These are phyloP conservation scores for Gouania willdenowi DNA, from an alignment of 2,797 vertebrate genomes.

Conservation along the genomic window DNA sequence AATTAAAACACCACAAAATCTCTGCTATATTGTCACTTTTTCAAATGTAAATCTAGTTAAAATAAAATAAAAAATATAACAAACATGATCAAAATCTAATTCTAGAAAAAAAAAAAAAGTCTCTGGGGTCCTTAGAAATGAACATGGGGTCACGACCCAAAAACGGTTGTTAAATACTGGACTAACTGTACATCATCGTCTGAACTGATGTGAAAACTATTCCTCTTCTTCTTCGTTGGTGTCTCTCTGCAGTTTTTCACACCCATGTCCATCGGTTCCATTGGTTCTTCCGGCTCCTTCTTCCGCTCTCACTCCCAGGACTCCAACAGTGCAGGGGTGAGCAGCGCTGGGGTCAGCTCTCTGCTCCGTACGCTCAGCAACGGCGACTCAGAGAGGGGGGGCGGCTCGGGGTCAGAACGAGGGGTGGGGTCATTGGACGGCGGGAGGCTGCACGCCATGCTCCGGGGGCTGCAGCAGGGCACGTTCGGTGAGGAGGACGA, in stretches of 20 bases:
- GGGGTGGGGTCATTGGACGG: slow-evolving; percentile 57
- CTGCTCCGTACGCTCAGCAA: slow-evolving; percentile 73
- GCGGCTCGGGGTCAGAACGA: slow-evolving; percentile 40
- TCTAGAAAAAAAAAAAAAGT: too few species aligned
- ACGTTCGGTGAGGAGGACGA: slow-evolving; percentile 58
- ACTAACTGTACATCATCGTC: too few species aligned
- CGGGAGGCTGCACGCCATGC: slow-evolving; percentile 60
- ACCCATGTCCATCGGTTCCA: slow-evolving; percentile 85
- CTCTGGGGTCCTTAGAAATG: too few species aligned
- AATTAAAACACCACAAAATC: too few species aligned
- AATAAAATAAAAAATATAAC: too few species aligned
- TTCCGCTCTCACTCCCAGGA: slow-evolving; percentile 98
- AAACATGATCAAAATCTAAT: too few species aligned
- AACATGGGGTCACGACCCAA: too few species aligned
- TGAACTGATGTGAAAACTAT: slow-evolving; percentile 3
- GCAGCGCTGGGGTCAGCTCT: slow-evolving; percentile 82
- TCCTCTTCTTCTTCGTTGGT: slow-evolving; percentile 42
- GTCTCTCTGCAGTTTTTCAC: slow-evolving; percentile 85
- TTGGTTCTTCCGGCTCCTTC: slow-evolving; percentile 88
- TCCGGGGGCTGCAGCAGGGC: slow-evolving; percentile 63
- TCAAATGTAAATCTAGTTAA: too few species aligned
- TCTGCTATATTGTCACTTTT: too few species aligned
- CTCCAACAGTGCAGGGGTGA: slow-evolving; percentile 90
- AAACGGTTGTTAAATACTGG: too few species aligned
- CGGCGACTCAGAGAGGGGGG: slow-evolving; percentile 63